These are phyloP conservation scores for Papilio elwesi DNA, from an alignment of 2,888 invertebrate species.

Conservation along the genomic window DNA sequence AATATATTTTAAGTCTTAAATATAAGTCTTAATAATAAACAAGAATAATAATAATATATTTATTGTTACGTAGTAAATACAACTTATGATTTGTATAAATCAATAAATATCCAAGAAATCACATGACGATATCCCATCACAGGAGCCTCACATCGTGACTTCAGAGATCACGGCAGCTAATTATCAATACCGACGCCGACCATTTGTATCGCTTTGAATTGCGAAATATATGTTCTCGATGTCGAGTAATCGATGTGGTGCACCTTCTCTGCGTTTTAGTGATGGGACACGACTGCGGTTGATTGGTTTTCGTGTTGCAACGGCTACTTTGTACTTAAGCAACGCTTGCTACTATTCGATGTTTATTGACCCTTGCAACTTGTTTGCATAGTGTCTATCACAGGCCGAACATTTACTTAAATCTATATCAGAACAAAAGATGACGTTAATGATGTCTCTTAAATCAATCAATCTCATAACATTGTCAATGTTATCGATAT, in stretches of 20 bases:
- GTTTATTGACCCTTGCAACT: background rate
- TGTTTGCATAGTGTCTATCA: background rate
- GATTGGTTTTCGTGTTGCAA: slow-evolving; percentile 29
- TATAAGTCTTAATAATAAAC: too few relatives aligned
- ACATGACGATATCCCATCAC: background rate
- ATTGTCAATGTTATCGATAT: too few relatives aligned
- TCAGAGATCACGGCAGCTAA: slow-evolving; percentile 59
- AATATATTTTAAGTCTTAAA: too few relatives aligned
- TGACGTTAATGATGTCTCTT: too few relatives aligned
- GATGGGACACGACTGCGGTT: slow-evolving; percentile 38
- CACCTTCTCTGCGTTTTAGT: slow-evolving; percentile 45
- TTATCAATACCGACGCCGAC: slow-evolving; percentile 61
- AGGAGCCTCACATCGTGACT: slow-evolving; percentile 61
- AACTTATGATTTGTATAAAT: background rate
- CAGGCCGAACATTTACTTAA: too few relatives aligned
- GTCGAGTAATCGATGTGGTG: slow-evolving; percentile 43
- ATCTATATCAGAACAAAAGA: too few relatives aligned
- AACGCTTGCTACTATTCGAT: slow-evolving; percentile 1
- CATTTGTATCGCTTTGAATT: slow-evolving; percentile 58
- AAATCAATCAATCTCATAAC: too few relatives aligned
- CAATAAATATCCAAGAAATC: background rate
- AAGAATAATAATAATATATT: too few relatives aligned
- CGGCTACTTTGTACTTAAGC: slow-evolving; percentile 3
- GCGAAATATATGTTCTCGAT: slow-evolving; percentile 57
- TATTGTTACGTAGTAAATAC: too few relatives aligned